Evolutionary conservation across 2,113 vertebrate genomes (phyloP).

Genomic region (Crotophaga sulcirostris): DNA sequence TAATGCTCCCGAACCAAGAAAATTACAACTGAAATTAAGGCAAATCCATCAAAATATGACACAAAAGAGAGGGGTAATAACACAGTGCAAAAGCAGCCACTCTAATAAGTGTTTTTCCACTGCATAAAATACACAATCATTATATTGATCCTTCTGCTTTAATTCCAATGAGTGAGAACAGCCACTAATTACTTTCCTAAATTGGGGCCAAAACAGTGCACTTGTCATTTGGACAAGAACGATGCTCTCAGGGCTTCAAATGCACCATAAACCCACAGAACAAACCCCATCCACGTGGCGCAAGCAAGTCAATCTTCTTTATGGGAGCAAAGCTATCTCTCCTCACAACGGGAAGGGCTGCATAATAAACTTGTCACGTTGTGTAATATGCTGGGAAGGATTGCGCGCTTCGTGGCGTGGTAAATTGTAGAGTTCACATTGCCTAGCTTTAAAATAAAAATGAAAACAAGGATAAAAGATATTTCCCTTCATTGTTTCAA

Average conservation of each 20-base stretch:
- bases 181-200: conserved; percentile 61
- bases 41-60: conserved; percentile 50
- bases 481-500: conserved; percentile 62
- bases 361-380: conserved; percentile 49
- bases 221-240: conserved; percentile 48
- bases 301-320: conserved; percentile 44
- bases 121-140: conserved; percentile 52
- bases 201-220: conserved; percentile 37
- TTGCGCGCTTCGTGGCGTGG: background rate
- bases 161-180: conserved; percentile 43
- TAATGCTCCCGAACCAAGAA: conserved; percentile 10
- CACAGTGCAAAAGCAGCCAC: background rate
- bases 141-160: conserved; percentile 61
- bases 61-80: conserved; percentile 52
- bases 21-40: conserved; percentile 54
- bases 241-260: conserved; percentile 36
- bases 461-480: conserved; percentile 66
- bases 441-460: conserved; percentile 62
- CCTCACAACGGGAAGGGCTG: conserved; percentile 25
- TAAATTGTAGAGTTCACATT: conserved; percentile 26
- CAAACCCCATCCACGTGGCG: background rate
- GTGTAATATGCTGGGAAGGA: conserved; percentile 49
- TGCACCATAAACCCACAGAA: conserved; percentile 50
- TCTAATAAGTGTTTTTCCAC: conserved; percentile 48
- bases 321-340: conserved; percentile 23